phyloP scores from a whole-genome alignment of 1,140 invertebrate species.

The Ceratosolen solmsi region DNA sequence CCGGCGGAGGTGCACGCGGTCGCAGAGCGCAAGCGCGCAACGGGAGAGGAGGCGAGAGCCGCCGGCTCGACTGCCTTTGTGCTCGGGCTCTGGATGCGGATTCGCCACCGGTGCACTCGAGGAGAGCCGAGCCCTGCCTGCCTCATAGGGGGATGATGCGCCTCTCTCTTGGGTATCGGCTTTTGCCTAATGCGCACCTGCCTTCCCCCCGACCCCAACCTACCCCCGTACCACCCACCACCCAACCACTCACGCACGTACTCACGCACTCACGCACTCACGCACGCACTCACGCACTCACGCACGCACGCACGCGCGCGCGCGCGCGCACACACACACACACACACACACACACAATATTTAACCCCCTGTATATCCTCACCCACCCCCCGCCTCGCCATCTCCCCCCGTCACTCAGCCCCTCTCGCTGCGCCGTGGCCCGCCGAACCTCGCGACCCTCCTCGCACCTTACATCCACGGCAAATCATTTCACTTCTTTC shows the following conservation, averaged over 20 bases:
- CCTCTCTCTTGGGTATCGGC: conserved; percentile 1
- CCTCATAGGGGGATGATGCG: neutral
- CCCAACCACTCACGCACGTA: too few relatives aligned
- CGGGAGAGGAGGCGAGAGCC: neutral
- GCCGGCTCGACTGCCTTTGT: neutral
- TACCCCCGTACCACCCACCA: neutral
- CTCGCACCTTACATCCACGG: neutral
- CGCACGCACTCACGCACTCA: too few relatives aligned
- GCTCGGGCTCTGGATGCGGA: neutral
- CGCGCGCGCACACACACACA: too few relatives aligned
- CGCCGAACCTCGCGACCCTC: too few relatives aligned
- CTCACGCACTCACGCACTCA: too few relatives aligned
- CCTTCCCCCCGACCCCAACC: neutral
- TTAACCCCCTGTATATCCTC: too few relatives aligned
- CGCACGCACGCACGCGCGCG: too few relatives aligned
- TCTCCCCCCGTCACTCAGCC: too few relatives aligned
- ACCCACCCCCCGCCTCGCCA: too few relatives aligned
- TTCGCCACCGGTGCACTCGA: neutral
- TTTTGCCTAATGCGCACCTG: neutral
- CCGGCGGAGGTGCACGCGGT: conserved; percentile 5
- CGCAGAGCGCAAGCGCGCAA: conserved; percentile 24
- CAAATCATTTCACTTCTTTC: neutral
- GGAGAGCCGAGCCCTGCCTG: neutral
- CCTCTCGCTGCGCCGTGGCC: too few relatives aligned
- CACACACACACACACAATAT: too few relatives aligned